Base-by-base conservation (phyloP, 23 tunicate species). In the Clavelina lepadiformis region DNA sequence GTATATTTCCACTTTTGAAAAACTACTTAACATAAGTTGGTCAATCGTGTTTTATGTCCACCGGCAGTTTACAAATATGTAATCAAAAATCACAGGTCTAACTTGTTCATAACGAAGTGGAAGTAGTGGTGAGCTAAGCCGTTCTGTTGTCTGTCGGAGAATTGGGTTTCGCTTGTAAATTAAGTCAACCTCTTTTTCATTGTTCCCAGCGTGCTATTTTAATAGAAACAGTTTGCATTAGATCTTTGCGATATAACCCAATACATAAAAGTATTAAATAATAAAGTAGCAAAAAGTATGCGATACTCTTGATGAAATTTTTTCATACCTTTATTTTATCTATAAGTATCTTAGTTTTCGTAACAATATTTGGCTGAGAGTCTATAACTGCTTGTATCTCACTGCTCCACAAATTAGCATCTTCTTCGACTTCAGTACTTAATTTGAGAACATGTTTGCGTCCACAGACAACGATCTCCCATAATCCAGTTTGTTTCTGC, bases 321-420 rank as follows among this genome's bases (percentile, higher is more conserved):
- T n/a, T n/a, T n/a, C 57, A 26, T 31, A 88, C 96, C 78, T 80
- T 80, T 8, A 88, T 52, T 61, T 71, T 80, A 20, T 78, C 82
- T 31, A 88, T 58, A 19, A 76, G 64, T 13, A 61, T 62, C 30
- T 80, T 85, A 6, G 88, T 88, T 52, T 85, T 80, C 3, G 96
- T 80, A 15, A 80, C 63, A 28, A 80, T 85, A 23, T 35, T 32
- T 0, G 82, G 78, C 19, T 68, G 72, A 0, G 59, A 34, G 46
- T 88, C 96, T 3, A 88, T 88, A 31, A 62, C 53, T 5, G 76
- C 74, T 77, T 88, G 96, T 2, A 88, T 88, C 79, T 88, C 96
- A 28, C 73, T 72, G 64, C 78, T 82, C 96, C 96, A 88, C 31
- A 67, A 63, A 36, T 81, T 72, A 3, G 96, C 96, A 68, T 88